Evolutionary conservation across 2,113 vertebrate species (phyloP).

Genomic region (Sturnus vulgaris): DNA sequence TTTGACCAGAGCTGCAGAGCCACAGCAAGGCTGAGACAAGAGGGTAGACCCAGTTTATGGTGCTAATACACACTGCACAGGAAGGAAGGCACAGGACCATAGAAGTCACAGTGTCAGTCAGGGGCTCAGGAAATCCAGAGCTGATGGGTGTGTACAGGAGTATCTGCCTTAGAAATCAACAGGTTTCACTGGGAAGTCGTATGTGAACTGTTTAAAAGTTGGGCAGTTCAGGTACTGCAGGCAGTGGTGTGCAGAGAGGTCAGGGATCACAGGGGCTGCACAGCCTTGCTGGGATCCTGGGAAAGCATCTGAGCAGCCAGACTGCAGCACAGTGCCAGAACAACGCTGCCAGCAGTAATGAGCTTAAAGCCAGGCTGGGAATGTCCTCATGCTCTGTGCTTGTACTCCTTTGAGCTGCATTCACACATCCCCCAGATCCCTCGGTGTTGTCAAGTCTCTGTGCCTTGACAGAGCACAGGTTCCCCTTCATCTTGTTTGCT

Average conservation of each 20-base stretch:
- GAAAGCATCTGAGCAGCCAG: not conserved
- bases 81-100: not conserved
- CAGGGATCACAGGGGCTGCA: not conserved
- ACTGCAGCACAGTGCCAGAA: not conserved
- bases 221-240: not conserved
- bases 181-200: not conserved
- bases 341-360: not conserved
- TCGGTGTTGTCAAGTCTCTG: not conserved
- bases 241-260: not conserved
- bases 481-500: not conserved
- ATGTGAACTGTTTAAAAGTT: not conserved
- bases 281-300: not conserved
- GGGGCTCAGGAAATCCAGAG: not conserved
- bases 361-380: not conserved
- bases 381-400: not conserved
- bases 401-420: not conserved
- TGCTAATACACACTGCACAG: too few relatives aligned
- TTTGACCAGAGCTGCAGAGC: not conserved
- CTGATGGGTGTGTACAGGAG: not conserved
- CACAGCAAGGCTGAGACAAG: not conserved
- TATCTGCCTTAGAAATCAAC: not conserved
- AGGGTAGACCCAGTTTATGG: rapidly evolving
- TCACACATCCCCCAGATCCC: not conserved
- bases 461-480: not conserved
- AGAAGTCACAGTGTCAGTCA: too few relatives aligned